phyloP scores from a whole-genome alignment of 2,113 vertebrate genomes.

The Atlantisia rogersi region DNA sequence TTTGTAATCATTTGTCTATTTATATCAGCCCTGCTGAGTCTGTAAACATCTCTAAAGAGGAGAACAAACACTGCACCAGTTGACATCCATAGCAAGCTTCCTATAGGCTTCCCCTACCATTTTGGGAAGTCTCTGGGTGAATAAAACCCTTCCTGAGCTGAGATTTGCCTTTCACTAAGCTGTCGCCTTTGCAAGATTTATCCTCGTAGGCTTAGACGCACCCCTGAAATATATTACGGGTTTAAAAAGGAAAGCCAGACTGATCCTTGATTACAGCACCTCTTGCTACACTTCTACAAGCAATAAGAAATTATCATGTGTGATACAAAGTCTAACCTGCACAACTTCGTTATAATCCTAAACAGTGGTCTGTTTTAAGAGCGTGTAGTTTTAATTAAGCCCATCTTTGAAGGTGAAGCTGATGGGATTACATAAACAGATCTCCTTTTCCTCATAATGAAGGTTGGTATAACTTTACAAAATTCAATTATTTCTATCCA shows the following conservation, averaged over 20 bases:
- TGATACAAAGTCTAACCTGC: constrained; percentile 18
- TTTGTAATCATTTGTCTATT: background rate
- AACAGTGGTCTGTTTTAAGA: constrained; percentile 21
- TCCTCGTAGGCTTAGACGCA: background rate
- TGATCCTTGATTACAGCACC: constrained; percentile 35
- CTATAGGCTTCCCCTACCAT: background rate
- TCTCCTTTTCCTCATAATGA: background rate
- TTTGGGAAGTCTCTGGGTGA: background rate
- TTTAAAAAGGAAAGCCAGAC: background rate
- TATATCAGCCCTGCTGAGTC: background rate
- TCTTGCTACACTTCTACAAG: background rate
- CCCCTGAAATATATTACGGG: background rate
- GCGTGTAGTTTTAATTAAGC: constrained; percentile 64
- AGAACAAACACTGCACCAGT: rapidly evolving
- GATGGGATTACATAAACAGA: constrained; percentile 20
- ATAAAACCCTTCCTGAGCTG: background rate
- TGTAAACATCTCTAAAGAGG: background rate
- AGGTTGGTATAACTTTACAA: constrained; percentile 37
- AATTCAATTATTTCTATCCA: constrained; percentile 65
- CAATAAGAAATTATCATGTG: background rate
- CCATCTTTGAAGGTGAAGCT: constrained; percentile 29
- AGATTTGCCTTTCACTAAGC: background rate
- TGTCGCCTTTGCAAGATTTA: background rate
- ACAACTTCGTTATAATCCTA: background rate
- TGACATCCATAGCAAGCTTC: background rate